A percentile compares a stretch with the other conserved stretches of the same genome.
phyloP scores from a whole-genome alignment of 1,140 invertebrate genomes.

The Musca domestica region DNA sequence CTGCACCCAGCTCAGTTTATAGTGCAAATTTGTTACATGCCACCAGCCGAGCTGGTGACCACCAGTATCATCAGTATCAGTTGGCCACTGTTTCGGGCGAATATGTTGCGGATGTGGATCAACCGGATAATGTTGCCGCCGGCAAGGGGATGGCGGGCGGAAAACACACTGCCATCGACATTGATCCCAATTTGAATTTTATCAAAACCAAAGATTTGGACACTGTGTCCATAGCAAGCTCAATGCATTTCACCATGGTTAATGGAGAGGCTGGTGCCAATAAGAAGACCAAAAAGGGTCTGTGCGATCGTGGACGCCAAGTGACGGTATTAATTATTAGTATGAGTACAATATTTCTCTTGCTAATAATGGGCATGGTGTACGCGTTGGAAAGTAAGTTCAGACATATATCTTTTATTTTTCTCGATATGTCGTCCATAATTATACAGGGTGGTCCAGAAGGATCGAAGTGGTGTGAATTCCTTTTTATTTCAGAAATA shows the following conservation, averaged over 20 bases:
- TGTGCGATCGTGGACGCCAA: constrained; percentile 71
- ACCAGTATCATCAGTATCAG: constrained; percentile 11
- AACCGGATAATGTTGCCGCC: too few species aligned
- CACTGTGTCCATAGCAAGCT: constrained; percentile 73
- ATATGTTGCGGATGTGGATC: too few species aligned
- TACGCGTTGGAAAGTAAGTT: constrained; percentile 68
- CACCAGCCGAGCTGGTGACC: background rate
- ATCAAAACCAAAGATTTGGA: constrained; percentile 58
- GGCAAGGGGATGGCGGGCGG: background rate
- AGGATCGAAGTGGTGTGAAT: too few species aligned
- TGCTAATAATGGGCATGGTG: constrained; percentile 73
- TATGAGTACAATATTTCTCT: constrained; percentile 74
- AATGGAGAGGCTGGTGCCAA: constrained; percentile 70
- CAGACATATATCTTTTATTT: background rate
- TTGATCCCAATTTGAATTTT: constrained; percentile 49
- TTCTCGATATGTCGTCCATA: too few species aligned
- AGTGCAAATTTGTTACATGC: constrained; percentile 43
- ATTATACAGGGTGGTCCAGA: too few species aligned
- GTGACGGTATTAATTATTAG: constrained; percentile 75
- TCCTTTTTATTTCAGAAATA: too few species aligned
- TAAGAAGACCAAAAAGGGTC: constrained; percentile 49
- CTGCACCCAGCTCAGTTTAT: constrained; percentile 37
- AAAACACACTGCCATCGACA: constrained; percentile 35
- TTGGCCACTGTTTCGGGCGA: constrained; percentile 5
- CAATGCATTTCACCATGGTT: constrained; percentile 80